Evolutionary conservation across 2,888 invertebrate species (phyloP).

Genomic region (Gisinianus flammeolus): DNA sequence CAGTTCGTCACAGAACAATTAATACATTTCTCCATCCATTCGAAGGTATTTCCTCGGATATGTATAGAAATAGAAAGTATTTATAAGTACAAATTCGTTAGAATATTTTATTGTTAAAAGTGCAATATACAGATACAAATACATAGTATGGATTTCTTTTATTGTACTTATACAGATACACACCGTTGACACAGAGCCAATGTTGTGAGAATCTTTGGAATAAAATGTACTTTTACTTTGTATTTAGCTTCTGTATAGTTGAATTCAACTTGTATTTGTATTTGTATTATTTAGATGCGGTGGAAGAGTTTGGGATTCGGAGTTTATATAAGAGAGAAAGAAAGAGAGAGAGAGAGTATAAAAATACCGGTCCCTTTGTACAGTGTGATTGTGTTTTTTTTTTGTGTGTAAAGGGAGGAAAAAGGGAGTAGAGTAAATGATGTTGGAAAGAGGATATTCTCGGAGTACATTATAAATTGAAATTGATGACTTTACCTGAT

Average conservation of each 20-base stretch:
- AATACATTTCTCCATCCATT: neutral
- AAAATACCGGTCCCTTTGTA: neutral
- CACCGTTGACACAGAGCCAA: neutral
- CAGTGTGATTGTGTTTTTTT: too few relatives aligned
- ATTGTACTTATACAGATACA: neutral
- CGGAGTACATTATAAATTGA: slow-evolving; percentile 32
- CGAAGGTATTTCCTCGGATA: too few relatives aligned
- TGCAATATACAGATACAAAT: too few relatives aligned
- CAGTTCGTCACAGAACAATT: too few relatives aligned
- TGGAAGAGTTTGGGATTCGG: neutral
- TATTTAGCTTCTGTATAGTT: neutral
- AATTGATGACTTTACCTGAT: slow-evolving; percentile 25
- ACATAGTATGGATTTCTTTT: too few relatives aligned
- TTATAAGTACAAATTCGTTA: too few relatives aligned
- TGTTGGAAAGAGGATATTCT: neutral
- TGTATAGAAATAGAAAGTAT: too few relatives aligned
- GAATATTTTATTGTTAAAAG: too few relatives aligned
- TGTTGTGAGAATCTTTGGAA: neutral
- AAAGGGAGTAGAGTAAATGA: slow-evolving; percentile 30
- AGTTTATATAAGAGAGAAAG: neutral
- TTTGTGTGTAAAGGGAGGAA: too few relatives aligned
- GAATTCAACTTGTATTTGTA: too few relatives aligned
- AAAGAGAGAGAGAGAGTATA: neutral
- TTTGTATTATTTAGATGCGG: neutral
- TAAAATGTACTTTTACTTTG: neutral